Evolutionary conservation across 2,113 vertebrate species (phyloP).

Genomic region (Epinephelus cyanopodus): DNA sequence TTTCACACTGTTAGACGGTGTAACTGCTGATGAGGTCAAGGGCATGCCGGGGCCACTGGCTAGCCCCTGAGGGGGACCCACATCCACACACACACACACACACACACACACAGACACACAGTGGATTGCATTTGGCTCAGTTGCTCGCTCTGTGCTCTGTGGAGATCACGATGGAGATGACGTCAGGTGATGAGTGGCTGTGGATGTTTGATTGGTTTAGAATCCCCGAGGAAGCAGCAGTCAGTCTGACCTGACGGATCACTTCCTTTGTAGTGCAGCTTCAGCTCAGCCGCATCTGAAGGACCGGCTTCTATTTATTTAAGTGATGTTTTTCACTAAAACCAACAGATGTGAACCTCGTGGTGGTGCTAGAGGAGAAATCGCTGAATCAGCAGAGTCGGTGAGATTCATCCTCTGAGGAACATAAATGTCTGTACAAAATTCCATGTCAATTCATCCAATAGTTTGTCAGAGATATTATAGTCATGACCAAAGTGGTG

Average conservation of each 20-base stretch:
- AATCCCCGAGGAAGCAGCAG: conserved; percentile 29
- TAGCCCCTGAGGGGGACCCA: neutral
- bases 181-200: conserved; percentile 20
- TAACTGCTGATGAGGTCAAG: conserved; percentile 40
- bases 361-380: neutral
- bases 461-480: neutral
- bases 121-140: neutral
- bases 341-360: neutral
- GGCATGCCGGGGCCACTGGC: neutral
- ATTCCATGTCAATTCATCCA: neutral
- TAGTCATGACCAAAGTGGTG: neutral
- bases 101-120: conserved; percentile 7
- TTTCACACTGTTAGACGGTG: conserved; percentile 24
- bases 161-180: conserved; percentile 40
- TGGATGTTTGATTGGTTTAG: conserved; percentile 38
- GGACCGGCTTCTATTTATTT: neutral
- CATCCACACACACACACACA: neutral
- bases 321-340: conserved; percentile 1
- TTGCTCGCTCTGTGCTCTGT: conserved; percentile 20
- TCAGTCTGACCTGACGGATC: conserved; percentile 39
- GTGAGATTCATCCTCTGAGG: neutral
- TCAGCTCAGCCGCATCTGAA: conserved; percentile 20
- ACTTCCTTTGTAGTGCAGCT: conserved; percentile 24
- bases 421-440: neutral
- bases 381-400: neutral